Conservation (phyloP, 2,113 vertebrate genomes). For the Mus musculus region DNA sequence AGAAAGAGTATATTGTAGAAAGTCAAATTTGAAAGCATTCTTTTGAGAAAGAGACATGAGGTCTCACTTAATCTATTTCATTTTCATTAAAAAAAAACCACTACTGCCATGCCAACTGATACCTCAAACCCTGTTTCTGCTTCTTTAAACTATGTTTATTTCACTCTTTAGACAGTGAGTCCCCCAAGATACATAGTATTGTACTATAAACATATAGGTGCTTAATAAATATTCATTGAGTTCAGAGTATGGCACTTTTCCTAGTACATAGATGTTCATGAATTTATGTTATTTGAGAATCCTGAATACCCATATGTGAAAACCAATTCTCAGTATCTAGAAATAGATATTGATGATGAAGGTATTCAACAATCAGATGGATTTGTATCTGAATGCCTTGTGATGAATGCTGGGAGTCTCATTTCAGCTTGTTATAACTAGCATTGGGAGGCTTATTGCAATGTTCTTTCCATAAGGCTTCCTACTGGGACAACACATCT, state of each 20-base stretch:
- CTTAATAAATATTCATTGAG: slow-evolving; percentile 29
- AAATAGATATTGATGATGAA: slow-evolving; percentile 44
- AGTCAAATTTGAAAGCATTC: slow-evolving; percentile 43
- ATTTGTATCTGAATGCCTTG: not conserved
- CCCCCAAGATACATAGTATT: not conserved
- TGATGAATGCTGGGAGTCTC: slow-evolving; percentile 5
- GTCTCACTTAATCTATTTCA: not conserved
- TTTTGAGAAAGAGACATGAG: not conserved
- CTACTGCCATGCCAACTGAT: not conserved
- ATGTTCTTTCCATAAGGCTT: slow-evolving; percentile 63
- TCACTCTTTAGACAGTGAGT: not conserved
- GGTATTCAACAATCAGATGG: slow-evolving; percentile 17
- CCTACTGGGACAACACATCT: slow-evolving; percentile 67
- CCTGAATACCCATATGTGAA: slow-evolving; percentile 35
- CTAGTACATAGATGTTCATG: slow-evolving; percentile 18
- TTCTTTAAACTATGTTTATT: slow-evolving; percentile 22
- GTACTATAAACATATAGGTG: not conserved
- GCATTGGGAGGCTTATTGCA: slow-evolving; percentile 42
- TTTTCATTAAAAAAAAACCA: slow-evolving; percentile 28
- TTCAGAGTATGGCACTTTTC: not conserved
- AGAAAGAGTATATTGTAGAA: slow-evolving; percentile 15
- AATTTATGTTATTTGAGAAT: slow-evolving; percentile 26
- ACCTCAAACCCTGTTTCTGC: not conserved
- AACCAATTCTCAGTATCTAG: slow-evolving; percentile 15
- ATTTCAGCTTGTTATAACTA: slow-evolving; percentile 61